A percentile compares a stretch with the other conserved stretches of the same genome.
Conservation (phyloP, 2,888 invertebrate genomes). For the Tetranychus piercei region DNA sequence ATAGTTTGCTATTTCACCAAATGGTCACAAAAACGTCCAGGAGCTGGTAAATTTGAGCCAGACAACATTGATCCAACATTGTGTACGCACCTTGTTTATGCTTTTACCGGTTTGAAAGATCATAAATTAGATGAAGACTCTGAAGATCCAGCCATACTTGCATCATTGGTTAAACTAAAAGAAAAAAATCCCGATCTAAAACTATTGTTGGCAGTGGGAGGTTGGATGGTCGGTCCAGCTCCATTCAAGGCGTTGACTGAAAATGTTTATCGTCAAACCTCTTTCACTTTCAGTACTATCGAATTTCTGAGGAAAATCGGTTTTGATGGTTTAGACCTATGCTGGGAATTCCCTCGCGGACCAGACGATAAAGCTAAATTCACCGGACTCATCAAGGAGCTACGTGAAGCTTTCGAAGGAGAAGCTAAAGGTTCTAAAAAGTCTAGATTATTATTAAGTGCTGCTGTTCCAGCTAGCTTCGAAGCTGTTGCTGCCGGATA, state of each 20-base stretch:
- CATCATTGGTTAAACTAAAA: constrained; percentile 60
- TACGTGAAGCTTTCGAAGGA: constrained; percentile 76
- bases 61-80: constrained; percentile 69
- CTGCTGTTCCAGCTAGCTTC: constrained; percentile 78
- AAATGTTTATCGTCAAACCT: constrained; percentile 56
- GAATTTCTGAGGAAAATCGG: constrained; percentile 75
- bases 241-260: constrained; percentile 67
- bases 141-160: constrained; percentile 44
- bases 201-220: constrained; percentile 49
- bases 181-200: constrained; percentile 73
- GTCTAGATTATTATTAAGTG: constrained; percentile 55
- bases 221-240: constrained; percentile 88
- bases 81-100: constrained; percentile 85
- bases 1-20: constrained; percentile 88
- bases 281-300: constrained; percentile 82
- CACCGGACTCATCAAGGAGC: constrained; percentile 50
- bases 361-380: constrained; percentile 67
- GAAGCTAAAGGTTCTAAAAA: constrained; percentile 72
- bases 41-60: constrained; percentile 67
- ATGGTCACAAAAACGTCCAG: constrained; percentile 82
- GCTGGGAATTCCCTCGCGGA: constrained; percentile 84
- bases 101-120: constrained; percentile 76
- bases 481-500: constrained; percentile 86
- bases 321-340: constrained; percentile 78
- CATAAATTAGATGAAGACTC: constrained; percentile 56